Evolutionary conservation across 1,140 invertebrate genomes (phyloP).

Genomic region (Galleria mellonella): DNA sequence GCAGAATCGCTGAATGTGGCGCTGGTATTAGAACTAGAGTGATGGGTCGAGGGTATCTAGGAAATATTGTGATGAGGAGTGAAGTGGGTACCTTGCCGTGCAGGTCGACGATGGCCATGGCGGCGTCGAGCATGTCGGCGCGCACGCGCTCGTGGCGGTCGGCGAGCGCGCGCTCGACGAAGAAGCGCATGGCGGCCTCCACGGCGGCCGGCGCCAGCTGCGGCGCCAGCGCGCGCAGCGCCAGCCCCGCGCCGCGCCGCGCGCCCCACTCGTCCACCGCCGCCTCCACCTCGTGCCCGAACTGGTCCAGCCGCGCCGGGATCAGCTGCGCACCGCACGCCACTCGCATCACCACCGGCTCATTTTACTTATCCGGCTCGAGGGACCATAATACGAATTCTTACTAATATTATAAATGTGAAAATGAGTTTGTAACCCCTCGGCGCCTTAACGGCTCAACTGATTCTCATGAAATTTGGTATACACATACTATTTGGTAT

Average conservation of each 20-base stretch:
- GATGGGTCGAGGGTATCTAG: too few species aligned
- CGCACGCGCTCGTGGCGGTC: slow-evolving; percentile 90
- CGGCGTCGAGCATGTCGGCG: slow-evolving; percentile 93
- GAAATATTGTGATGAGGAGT: too few species aligned
- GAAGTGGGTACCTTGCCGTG: slow-evolving; percentile 86
- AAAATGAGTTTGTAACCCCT: too few species aligned
- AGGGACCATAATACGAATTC: too few species aligned
- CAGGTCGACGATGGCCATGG: slow-evolving; percentile 91
- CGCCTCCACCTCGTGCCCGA: slow-evolving; percentile 91
- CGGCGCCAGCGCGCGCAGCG: slow-evolving; percentile 82
- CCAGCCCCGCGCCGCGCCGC: slow-evolving; percentile 89
- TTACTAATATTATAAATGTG: too few species aligned
- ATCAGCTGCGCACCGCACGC: slow-evolving; percentile 78
- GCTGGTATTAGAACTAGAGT: too few species aligned
- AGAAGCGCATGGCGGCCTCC: slow-evolving; percentile 84
- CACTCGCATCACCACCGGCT: too few species aligned
- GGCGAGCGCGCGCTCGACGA: slow-evolving; percentile 90
- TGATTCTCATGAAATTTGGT: too few species aligned
- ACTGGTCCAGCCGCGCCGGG: slow-evolving; percentile 91
- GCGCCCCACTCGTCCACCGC: slow-evolving; percentile 92
- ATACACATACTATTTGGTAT: too few species aligned
- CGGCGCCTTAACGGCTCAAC: too few species aligned
- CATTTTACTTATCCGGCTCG: too few species aligned
- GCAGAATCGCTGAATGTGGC: too few species aligned
- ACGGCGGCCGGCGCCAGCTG: slow-evolving; percentile 82